Conservation (phyloP, 2,113 vertebrate genomes). For the Poeciliopsis prolifica region DNA sequence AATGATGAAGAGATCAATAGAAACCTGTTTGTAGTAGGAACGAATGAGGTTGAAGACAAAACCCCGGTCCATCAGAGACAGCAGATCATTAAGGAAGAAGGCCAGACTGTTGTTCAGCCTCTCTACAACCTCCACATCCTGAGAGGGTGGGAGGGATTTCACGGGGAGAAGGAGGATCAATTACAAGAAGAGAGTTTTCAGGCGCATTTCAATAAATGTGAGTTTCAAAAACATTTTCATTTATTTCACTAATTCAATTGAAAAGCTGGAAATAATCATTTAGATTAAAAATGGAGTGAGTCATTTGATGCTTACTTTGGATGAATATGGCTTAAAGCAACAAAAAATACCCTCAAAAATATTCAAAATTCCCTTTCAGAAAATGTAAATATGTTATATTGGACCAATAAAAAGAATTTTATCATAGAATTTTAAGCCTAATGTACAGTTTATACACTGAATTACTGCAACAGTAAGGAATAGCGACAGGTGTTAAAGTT, state of each 20-base stretch:
- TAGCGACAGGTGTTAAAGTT: no score
- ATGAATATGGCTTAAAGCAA: background rate
- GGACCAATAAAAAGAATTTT: background rate
- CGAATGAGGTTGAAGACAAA: slow-evolving; percentile 90
- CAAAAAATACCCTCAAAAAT: background rate
- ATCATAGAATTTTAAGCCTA: background rate
- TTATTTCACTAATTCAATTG: no score
- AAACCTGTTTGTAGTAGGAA: slow-evolving; percentile 90
- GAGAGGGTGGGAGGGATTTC: slow-evolving; percentile 15
- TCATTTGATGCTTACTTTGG: no score
- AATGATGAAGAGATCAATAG: background rate
- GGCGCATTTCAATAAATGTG: background rate
- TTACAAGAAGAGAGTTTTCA: background rate
- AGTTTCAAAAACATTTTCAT: background rate
- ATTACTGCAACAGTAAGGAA: no score
- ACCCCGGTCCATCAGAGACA: slow-evolving; percentile 88
- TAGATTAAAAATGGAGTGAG: background rate
- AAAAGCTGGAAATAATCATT: background rate
- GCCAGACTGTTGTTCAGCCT: slow-evolving; percentile 89
- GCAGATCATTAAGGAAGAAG: slow-evolving; percentile 91
- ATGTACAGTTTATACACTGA: no score
- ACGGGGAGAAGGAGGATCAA: slow-evolving; percentile 7
- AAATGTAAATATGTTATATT: background rate
- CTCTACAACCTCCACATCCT: slow-evolving; percentile 90
- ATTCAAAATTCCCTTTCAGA: background rate